Percentiles rank a stretch among this genome's conserved stretches.
Evolutionary conservation across 2,888 invertebrate species (phyloP).

Genomic region (Tupiocoris notatus): DNA sequence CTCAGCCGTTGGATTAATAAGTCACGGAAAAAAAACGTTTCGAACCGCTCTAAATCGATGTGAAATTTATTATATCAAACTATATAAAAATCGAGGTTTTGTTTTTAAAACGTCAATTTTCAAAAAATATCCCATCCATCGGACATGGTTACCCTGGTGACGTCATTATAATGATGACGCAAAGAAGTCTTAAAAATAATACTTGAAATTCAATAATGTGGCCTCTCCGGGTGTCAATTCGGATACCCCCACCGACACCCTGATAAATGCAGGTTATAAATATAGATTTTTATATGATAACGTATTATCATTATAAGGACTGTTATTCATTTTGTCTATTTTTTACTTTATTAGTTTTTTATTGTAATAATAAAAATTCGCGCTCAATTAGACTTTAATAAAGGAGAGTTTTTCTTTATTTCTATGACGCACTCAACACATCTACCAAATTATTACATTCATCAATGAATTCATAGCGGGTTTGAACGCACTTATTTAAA

Average conservation of each 20-base stretch:
- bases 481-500: background rate
- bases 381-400: slow-evolving; percentile 47
- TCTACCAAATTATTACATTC: background rate
- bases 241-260: background rate
- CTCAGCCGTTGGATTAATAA: too few relatives aligned
- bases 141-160: too few relatives aligned
- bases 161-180: too few relatives aligned
- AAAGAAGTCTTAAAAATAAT: too few relatives aligned
- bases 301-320: slow-evolving; percentile 47
- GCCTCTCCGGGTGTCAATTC: background rate
- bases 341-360: background rate
- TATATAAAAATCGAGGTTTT: too few relatives aligned
- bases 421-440: slow-evolving; percentile 28
- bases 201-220: too few relatives aligned
- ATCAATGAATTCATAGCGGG: background rate
- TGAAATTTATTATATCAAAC: too few relatives aligned
- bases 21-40: too few relatives aligned
- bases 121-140: too few relatives aligned
- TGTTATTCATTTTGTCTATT: slow-evolving; percentile 47
- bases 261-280: slow-evolving; percentile 32
- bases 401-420: slow-evolving; percentile 29
- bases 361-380: slow-evolving; percentile 13
- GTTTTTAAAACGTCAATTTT: too few relatives aligned
- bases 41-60: too few relatives aligned
- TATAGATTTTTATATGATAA: slow-evolving; percentile 40